Evolutionary conservation across 1,140 invertebrate species (phyloP).

Genomic region (Leptonema lineaticorne): DNA sequence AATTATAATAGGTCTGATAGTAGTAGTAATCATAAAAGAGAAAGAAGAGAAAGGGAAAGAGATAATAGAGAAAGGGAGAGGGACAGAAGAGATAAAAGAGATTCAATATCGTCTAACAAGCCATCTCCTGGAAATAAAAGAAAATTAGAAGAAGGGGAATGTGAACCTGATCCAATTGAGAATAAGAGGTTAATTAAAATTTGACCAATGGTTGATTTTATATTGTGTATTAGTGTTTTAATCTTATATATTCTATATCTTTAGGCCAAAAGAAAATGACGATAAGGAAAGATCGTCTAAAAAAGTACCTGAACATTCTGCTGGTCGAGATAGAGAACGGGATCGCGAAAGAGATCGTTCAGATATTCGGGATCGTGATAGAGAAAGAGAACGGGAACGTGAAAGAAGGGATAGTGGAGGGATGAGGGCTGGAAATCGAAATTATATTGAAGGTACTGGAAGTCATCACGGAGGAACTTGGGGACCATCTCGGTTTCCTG

Average conservation of each 20-base stretch:
- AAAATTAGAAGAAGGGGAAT: conserved; percentile 57
- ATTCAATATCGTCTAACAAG: conserved; percentile 21
- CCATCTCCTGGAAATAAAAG: conserved; percentile 45
- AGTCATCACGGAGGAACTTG: not conserved
- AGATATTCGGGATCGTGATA: conserved; percentile 47
- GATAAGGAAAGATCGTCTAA: conserved; percentile 51
- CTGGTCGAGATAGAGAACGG: conserved; percentile 39
- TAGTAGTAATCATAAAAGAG: conserved; percentile 29
- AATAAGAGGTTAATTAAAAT: conserved; percentile 46
- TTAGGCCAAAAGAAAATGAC: conserved; percentile 54
- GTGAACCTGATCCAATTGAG: conserved; percentile 52
- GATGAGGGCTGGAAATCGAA: conserved; percentile 29
- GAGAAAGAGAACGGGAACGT: conserved; percentile 50
- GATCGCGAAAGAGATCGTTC: conserved; percentile 52
- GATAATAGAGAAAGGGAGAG: conserved; percentile 35
- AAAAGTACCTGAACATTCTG: conserved; percentile 46
- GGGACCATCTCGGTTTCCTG: conserved; percentile 27
- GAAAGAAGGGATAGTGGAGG: conserved; percentile 51
- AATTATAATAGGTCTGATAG: conserved; percentile 29
- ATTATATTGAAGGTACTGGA: conserved; percentile 8
- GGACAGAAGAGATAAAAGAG: conserved; percentile 34
- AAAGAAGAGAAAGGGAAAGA: conserved; percentile 37
- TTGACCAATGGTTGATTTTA: not conserved
- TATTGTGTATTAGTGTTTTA: not conserved
- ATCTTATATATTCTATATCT: conserved; percentile 25